Conservation (phyloP, 30 jellyfish, hydroid and myxozoan genomes). For the Sanderia malayensis region DNA sequence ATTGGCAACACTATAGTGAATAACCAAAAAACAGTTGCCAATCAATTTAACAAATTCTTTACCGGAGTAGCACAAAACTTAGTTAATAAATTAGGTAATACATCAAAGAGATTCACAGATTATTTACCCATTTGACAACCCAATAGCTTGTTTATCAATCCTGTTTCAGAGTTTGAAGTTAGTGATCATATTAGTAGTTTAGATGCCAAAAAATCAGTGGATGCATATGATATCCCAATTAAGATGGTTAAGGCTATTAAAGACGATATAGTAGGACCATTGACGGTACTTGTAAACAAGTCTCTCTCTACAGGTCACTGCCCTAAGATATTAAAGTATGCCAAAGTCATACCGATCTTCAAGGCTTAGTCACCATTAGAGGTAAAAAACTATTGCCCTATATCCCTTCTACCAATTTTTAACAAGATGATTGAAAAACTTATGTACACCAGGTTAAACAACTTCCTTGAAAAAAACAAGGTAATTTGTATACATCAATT, state of each 20-base stretch:
- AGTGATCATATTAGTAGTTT: not conserved
- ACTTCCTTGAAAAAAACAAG: constrained; percentile 20
- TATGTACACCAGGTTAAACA: constrained; percentile 13
- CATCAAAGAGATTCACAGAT: too few relatives aligned
- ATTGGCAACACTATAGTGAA: too few relatives aligned
- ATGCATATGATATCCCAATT: constrained; percentile 16
- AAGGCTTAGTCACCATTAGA: constrained; percentile 37
- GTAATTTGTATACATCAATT: constrained; percentile 20
- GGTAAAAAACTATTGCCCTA: constrained; percentile 11
- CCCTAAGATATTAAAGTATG: constrained; percentile 24
- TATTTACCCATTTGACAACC: too few relatives aligned
- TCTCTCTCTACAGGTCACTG: constrained; percentile 25
- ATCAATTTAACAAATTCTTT: too few relatives aligned
- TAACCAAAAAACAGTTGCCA: too few relatives aligned
- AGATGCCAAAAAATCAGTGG: not conserved
- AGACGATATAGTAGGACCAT: too few relatives aligned
- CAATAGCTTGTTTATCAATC: too few relatives aligned
- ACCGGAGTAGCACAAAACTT: too few relatives aligned
- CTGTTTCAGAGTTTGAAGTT: constrained; percentile 11
- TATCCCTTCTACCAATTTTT: not conserved
- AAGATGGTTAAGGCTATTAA: constrained; percentile 5
- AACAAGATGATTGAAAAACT: constrained; percentile 35
- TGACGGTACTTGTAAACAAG: too few relatives aligned
- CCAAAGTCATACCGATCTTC: constrained; percentile 34
- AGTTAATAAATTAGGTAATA: too few relatives aligned